Evolutionary conservation across 37 sponge, comb jelly and placozoan genomes (phyloP).

Genomic region (Bolinopsis microptera): DNA sequence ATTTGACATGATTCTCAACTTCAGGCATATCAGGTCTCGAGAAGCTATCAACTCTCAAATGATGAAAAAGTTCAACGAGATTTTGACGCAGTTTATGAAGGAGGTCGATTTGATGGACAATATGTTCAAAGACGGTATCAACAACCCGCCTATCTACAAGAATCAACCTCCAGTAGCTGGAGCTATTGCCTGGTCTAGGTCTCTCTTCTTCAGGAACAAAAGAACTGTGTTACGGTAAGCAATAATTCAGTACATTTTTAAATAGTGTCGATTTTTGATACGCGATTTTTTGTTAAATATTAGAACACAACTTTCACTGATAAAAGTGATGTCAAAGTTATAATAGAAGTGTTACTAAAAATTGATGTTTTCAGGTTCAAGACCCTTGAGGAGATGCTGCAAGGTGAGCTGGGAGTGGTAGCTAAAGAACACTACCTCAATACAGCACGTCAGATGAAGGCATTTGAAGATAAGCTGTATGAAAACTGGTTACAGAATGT

Average conservation of each 20-base stretch:
- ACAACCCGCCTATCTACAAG: slow-evolving; percentile 84
- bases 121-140: slow-evolving; percentile 74
- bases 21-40: slow-evolving; percentile 86
- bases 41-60: slow-evolving; percentile 91
- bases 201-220: slow-evolving; percentile 96
- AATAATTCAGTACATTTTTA: too few species aligned
- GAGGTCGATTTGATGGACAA: slow-evolving; percentile 89
- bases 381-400: slow-evolving; percentile 68
- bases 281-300: too few species aligned
- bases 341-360: too few species aligned
- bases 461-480: slow-evolving; percentile 85
- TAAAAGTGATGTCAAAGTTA: too few species aligned
- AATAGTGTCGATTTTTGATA: too few species aligned
- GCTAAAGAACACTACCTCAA: slow-evolving; percentile 86
- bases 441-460: slow-evolving; percentile 93
- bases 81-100: slow-evolving; percentile 85
- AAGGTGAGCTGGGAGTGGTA: slow-evolving; percentile 67
- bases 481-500: slow-evolving; percentile 77
- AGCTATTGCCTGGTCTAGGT: slow-evolving; percentile 90
- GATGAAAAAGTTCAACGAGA: slow-evolving; percentile 97
- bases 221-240: slow-evolving; percentile 77
- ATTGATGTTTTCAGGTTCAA: slow-evolving; percentile 81
- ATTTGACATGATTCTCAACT: slow-evolving; percentile 99
- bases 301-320: too few species aligned
- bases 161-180: slow-evolving; percentile 97